Percentiles rank a stretch among this genome's conserved stretches.
phyloP scores from a whole-genome alignment of 2,797 vertebrate species.

The Todus mexicanus region DNA sequence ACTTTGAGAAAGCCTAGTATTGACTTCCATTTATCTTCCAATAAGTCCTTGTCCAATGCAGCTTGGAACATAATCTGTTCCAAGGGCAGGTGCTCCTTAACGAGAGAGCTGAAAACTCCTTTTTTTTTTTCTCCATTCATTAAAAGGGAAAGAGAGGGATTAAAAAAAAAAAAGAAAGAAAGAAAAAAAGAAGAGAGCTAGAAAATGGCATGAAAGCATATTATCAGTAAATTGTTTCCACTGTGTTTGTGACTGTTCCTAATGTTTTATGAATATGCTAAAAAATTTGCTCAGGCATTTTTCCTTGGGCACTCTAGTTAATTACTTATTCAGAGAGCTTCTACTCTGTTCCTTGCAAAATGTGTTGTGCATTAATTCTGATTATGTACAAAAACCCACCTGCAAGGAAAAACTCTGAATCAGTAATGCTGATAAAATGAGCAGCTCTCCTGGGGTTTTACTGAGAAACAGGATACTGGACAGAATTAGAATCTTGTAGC shows the following conservation, averaged over 20 bases:
- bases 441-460: slow-evolving; percentile 89
- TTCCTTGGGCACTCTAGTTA: slow-evolving; percentile 88
- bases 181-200: background rate
- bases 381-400: slow-evolving; percentile 90
- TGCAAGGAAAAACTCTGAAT: slow-evolving; percentile 85
- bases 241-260: slow-evolving; percentile 78
- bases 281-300: slow-evolving; percentile 74
- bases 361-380: slow-evolving; percentile 96
- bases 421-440: slow-evolving; percentile 95
- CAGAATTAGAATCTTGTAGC: slow-evolving; percentile 93
- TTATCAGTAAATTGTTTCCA: slow-evolving; percentile 79
- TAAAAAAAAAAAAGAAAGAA: background rate
- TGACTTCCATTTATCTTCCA: slow-evolving; percentile 69
- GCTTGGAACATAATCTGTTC: slow-evolving; percentile 33
- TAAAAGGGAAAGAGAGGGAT: slow-evolving; percentile 7
- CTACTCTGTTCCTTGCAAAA: slow-evolving; percentile 88
- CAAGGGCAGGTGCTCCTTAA: slow-evolving; percentile 63
- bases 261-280: slow-evolving; percentile 85
- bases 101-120: slow-evolving; percentile 21
- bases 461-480: slow-evolving; percentile 88
- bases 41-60: slow-evolving; percentile 55
- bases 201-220: slow-evolving; percentile 75
- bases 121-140: background rate
- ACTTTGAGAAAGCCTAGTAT: slow-evolving; percentile 39
- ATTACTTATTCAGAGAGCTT: slow-evolving; percentile 89